Evolutionary conservation across 2,797 vertebrate genomes (phyloP), one percentile per base, ranked within the genome.

Genomic region (Myotis planiceps): DNA sequence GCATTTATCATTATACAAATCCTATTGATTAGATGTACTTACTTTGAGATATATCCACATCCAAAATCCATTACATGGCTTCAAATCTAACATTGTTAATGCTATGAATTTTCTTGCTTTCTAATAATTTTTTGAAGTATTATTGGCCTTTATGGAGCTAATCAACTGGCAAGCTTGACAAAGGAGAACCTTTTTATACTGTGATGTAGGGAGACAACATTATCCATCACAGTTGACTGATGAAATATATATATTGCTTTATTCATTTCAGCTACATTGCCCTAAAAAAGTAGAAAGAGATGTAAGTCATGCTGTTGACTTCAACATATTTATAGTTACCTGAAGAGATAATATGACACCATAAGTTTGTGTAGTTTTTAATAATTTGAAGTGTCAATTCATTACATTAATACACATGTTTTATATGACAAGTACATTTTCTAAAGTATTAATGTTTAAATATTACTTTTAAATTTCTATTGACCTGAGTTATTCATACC

Each of bases 401-500:
- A 63, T 79, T 76, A 88, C 5, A 72, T 60, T 60, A 95, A 51
- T 78, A 51, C 39, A 63, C 96, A 66, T 65, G 47, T 29, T 66
- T 42, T 60, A 75, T 55, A 71, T 32, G 68, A 63, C 23, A 53
- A 74, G 3, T 32, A 76, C 65, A 1, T 47, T 74, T 69, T 78
- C 68, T 45, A 47, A 80, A 86, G 16, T 29, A 88, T 29, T 58
- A 81, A 2, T 47, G 78, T 92, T 88, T 60, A 84, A 69, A 21
- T 29, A 63, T 72, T 76, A 60, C 47, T 71, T 90, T 89, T 29
- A 65, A 88, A 42, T 79, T 81, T 93, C 5, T 76, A 93, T 76
- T 80, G 32, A 83, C 18, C 15, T 51, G 29, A 94, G 32, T 87
- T 81, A 82, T 39, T 87, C 7, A 58, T 4, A 66, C 1, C 1